Evolutionary conservation across 2,113 vertebrate genomes (phyloP).

Genomic region (Ciconia stormi): DNA sequence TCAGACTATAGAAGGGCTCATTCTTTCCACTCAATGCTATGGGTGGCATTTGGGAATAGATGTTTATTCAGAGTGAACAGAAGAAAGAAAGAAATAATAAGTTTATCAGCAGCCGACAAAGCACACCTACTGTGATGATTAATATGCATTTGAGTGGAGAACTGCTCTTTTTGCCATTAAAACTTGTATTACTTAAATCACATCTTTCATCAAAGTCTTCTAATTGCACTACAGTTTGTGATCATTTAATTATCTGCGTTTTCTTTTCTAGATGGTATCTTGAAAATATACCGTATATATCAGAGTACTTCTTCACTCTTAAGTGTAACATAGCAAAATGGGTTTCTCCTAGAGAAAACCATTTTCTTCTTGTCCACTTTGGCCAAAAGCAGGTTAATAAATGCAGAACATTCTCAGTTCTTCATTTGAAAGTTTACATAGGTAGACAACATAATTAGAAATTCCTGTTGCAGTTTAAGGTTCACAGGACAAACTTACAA

Average conservation of each 20-base stretch:
- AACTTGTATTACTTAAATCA: conserved; percentile 41
- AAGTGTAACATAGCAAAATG: not conserved
- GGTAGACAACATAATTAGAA: not conserved
- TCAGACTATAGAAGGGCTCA: not conserved
- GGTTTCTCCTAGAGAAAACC: not conserved
- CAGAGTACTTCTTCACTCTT: not conserved
- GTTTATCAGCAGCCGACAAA: conserved; percentile 2
- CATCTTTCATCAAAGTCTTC: conserved; percentile 43
- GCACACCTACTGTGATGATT: conserved; percentile 51
- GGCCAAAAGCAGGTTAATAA: not conserved
- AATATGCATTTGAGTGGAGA: conserved; percentile 38
- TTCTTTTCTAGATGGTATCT: not conserved
- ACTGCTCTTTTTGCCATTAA: conserved; percentile 47
- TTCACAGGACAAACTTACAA: conserved; percentile 22
- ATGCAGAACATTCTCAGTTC: not conserved
- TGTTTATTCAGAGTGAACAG: not conserved
- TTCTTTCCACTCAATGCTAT: not conserved
- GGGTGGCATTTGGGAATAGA: not conserved
- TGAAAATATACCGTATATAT: not conserved
- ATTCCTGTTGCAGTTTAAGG: not conserved
- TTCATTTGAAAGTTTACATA: not conserved
- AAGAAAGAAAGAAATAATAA: not conserved
- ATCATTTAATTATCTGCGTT: conserved; percentile 58
- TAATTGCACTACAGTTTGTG: conserved; percentile 51
- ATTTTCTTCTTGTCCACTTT: not conserved